Evolutionary conservation across 2,113 vertebrate genomes (phyloP), one percentile per base, ranked within the genome.

Genomic region (Zapornia atra): DNA sequence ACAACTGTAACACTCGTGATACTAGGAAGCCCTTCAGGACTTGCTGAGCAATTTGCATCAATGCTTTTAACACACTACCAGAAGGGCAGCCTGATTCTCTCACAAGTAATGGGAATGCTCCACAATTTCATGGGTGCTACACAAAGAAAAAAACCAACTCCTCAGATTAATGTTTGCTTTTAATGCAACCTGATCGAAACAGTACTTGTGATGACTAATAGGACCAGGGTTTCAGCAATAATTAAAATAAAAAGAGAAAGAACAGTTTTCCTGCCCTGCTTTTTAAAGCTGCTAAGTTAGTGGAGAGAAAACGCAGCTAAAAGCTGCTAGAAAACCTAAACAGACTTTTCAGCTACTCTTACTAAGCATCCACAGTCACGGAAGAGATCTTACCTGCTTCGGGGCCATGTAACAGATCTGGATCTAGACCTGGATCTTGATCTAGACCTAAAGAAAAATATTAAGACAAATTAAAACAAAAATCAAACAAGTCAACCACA

Each of bases 381-480:
- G 25, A 36, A 46, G 5, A 82, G 28, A 63, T 28, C 65, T 92
- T 97, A 99, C 98, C 98, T 99, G 98, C 98, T 98, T 95, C 98
- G 98, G 50, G 98, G 98, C 95, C 96, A 97, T 8, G 99, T 99
- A 78, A 97, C 96, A 66, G 98, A 99, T 61, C 98, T 97, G 65
- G 99, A 99, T 73, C 98, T 97, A 51, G 98, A 99, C 51, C 98
- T 98, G 24, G 98, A 99, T 69, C 98, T 98, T 9, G 98, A 98
- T 53, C 98, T 97, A 88, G 98, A 98, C 91, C 98, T 98, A 86
- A 77, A 91, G 83, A 69, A 36, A 26, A 92, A 57, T 42, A 53
- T 24, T 70, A 72, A 24, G 20, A 21, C 14, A 31, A 70, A 59
- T 65, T 25, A 84, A 73, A 81, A 50, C 3, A 29, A 56, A 34